Percentiles rank a stretch among this genome's conserved stretches.
Evolutionary conservation across 2,888 invertebrate genomes (phyloP).

Genomic region (Protophormia terraenovae): DNA sequence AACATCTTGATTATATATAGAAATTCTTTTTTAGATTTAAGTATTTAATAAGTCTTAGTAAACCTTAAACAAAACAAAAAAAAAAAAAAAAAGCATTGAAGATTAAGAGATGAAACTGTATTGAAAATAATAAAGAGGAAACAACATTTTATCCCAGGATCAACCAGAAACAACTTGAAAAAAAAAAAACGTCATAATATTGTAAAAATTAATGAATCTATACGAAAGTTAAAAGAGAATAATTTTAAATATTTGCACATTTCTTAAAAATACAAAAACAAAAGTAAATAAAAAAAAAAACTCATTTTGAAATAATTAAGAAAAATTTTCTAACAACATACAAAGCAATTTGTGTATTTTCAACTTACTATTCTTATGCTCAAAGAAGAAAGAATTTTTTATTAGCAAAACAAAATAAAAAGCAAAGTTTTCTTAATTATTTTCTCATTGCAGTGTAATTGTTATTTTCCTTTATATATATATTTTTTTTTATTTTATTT

Average conservation of each 20-base stretch:
- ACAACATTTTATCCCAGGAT: slow-evolving; percentile 25
- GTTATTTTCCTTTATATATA: slow-evolving; percentile 54
- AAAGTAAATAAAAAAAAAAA: background rate
- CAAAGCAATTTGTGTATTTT: slow-evolving; percentile 12
- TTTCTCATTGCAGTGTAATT: slow-evolving; percentile 59
- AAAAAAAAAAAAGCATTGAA: slow-evolving; percentile 31
- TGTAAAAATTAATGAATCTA: slow-evolving; percentile 48
- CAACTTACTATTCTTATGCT: slow-evolving; percentile 24
- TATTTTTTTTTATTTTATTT: slow-evolving; percentile 35
- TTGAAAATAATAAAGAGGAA: slow-evolving; percentile 47
- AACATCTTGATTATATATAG: slow-evolving; percentile 67
- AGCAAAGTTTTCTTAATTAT: slow-evolving; percentile 49
- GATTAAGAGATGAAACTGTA: slow-evolving; percentile 46
- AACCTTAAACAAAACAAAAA: slow-evolving; percentile 43
- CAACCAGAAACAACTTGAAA: background rate
- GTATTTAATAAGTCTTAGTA: slow-evolving; percentile 63
- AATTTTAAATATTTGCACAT: slow-evolving; percentile 36
- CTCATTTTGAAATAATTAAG: slow-evolving; percentile 41
- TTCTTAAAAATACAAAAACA: slow-evolving; percentile 7
- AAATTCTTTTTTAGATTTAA: slow-evolving; percentile 65
- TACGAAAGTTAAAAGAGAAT: slow-evolving; percentile 25
- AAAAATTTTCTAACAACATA: slow-evolving; percentile 24
- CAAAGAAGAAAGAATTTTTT: slow-evolving; percentile 11
- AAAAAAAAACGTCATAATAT: slow-evolving; percentile 30
- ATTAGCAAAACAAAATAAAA: slow-evolving; percentile 9